These are phyloP conservation scores for Chrysemys picta DNA, from an alignment of 2,113 vertebrate genomes.

Conservation along the genomic window DNA sequence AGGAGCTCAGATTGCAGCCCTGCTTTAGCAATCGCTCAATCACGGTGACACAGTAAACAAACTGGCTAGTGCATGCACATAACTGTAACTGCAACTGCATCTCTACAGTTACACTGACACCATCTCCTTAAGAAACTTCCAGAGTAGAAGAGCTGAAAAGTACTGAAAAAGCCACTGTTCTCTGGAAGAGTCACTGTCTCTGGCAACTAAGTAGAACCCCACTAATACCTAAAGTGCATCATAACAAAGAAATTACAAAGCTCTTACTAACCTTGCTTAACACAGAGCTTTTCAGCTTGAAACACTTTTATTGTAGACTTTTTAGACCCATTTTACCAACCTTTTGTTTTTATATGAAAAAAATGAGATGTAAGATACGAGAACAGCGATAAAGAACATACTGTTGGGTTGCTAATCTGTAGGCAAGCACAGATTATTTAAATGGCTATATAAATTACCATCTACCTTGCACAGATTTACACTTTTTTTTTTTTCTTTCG, in stretches of 20 bases:
- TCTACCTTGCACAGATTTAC: rapidly evolving
- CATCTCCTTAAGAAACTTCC: constrained; percentile 33
- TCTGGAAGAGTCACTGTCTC: background rate
- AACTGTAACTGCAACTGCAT: constrained; percentile 35
- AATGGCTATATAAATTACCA: background rate
- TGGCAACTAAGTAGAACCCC: background rate
- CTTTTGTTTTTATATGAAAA: background rate
- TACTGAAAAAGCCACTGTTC: background rate
- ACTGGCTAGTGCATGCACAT: constrained; percentile 22
- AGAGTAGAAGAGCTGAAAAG: constrained; percentile 13
- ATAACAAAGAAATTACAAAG: background rate
- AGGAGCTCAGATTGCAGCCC: constrained; percentile 78
- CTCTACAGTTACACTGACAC: background rate
- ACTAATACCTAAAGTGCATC: background rate
- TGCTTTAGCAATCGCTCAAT: constrained; percentile 68
- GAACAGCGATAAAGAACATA: background rate
- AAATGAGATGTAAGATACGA: background rate
- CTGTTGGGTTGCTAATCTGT: background rate
- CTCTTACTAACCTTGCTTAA: background rate
- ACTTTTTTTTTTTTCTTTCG: background rate
- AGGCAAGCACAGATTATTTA: background rate
- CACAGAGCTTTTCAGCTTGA: background rate
- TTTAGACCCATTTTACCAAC: background rate
- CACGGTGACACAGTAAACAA: constrained; percentile 70
- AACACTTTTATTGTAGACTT: background rate